These are phyloP conservation scores for Cryptocheilus praepositus DNA, from an alignment of 2,888 invertebrate genomes.

Conservation along the genomic window DNA sequence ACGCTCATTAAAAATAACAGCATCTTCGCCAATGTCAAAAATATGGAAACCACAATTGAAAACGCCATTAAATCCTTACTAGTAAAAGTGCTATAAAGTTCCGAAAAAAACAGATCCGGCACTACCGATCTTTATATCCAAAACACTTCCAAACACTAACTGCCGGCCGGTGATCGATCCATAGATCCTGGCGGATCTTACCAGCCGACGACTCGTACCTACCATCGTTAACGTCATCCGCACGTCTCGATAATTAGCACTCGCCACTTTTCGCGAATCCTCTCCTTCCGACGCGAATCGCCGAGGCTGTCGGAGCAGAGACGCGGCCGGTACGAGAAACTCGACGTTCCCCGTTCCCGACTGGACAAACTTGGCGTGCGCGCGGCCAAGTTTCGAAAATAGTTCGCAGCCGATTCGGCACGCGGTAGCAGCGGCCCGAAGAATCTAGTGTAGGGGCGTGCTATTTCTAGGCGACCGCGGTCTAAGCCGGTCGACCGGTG, in stretches of 20 bases:
- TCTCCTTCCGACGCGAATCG: conserved; percentile 12
- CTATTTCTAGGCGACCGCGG: conserved; percentile 60
- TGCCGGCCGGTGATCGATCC: no score
- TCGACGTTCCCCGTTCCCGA: conserved; percentile 35
- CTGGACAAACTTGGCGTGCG: conserved; percentile 55
- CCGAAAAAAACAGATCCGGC: no score
- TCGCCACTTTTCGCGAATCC: no score
- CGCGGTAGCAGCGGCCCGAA: conserved; percentile 34
- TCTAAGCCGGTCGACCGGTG: conserved; percentile 33
- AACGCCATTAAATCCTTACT: no score
- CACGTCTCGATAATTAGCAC: background rate
- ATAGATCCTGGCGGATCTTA: no score
- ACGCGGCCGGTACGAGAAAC: conserved; percentile 24
- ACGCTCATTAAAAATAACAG: no score
- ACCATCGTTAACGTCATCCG: conserved; percentile 18
- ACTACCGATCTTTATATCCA: no score
- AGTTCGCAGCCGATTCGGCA: conserved; percentile 50
- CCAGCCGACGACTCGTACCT: conserved; percentile 12
- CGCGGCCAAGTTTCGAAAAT: conserved; percentile 62
- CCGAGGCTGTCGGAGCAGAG: background rate
- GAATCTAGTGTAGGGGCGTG: conserved; percentile 37
- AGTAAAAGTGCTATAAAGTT: no score
- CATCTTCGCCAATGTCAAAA: no score
- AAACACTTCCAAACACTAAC: no score
- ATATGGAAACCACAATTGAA: no score